phyloP scores from a whole-genome alignment of 2,113 vertebrate genomes.

The Genyomyrus donnyi region DNA sequence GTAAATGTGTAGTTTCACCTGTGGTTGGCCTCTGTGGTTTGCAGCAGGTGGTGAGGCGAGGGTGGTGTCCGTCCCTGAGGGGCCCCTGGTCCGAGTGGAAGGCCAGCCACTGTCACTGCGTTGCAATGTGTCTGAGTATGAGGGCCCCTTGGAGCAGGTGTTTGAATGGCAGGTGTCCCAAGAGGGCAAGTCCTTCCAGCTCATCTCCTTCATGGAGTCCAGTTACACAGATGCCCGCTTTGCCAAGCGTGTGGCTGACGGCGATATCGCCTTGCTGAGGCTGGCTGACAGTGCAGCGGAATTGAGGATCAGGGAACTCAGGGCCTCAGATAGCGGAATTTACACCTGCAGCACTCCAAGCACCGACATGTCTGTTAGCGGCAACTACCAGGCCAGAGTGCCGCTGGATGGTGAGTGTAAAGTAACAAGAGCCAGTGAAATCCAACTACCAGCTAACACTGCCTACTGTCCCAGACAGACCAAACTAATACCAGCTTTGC shows the following conservation, averaged over 20 bases:
- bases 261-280: constrained; percentile 66
- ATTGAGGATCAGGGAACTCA: constrained; percentile 69
- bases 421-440: not conserved
- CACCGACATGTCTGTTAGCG: constrained; percentile 76
- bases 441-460: not conserved
- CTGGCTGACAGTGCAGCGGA: constrained; percentile 68
- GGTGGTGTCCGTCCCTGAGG: constrained; percentile 72
- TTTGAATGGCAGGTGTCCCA: constrained; percentile 79
- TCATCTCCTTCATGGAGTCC: constrained; percentile 81
- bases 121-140: constrained; percentile 78
- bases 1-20: not conserved
- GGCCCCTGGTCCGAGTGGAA: constrained; percentile 74
- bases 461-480: not conserved
- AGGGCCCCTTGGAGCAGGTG: constrained; percentile 83
- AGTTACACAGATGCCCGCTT: constrained; percentile 63
- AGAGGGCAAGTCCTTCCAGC: constrained; percentile 28
- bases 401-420: constrained; percentile 68
- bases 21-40: not conserved
- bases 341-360: constrained; percentile 85
- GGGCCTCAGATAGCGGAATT: constrained; percentile 64
- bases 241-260: constrained; percentile 58
- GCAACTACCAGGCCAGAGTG: constrained; percentile 82
- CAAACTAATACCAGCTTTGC: not conserved
- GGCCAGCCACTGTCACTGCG: constrained; percentile 74
- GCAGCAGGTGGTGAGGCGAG: constrained; percentile 65